Percentiles rank a stretch among this genome's conserved stretches.
These are phyloP conservation scores for Nyctibius bracteatus DNA, from an alignment of 2,113 vertebrate genomes.

Conservation along the genomic window DNA sequence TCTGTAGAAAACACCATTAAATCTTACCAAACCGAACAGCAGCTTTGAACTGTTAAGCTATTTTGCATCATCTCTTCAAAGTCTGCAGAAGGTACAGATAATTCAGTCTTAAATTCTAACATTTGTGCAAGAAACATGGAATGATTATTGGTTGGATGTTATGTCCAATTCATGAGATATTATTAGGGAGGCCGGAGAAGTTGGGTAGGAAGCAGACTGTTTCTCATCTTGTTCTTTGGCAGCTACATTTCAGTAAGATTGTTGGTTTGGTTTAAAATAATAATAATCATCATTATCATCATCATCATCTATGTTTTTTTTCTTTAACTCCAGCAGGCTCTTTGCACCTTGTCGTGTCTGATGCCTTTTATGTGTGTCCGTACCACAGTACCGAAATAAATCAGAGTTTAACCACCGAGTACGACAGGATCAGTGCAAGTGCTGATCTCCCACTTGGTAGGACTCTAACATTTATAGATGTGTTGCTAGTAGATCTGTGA, in stretches of 20 bases:
- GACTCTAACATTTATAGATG: background rate
- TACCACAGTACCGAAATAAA: background rate
- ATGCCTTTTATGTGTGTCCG: background rate
- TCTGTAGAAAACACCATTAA: background rate
- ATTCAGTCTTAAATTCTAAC: background rate
- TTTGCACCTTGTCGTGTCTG: background rate
- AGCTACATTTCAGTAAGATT: background rate
- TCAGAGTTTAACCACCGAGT: background rate
- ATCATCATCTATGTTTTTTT: background rate
- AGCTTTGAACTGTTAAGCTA: background rate
- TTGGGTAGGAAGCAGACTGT: background rate
- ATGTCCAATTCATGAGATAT: background rate
- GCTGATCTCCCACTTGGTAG: background rate
- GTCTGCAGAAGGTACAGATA: background rate
- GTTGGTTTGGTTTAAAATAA: background rate
- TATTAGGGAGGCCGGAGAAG: background rate
- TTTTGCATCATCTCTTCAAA: background rate
- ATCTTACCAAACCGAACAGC: background rate
- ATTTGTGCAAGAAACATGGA: background rate
- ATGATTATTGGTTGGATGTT: background rate
- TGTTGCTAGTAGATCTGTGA: background rate
- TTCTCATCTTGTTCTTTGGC: background rate
- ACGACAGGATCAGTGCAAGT: rapidly evolving
- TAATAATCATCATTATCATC: no score
- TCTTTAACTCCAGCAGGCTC: background rate